Evolutionary conservation across 2,888 invertebrate species (phyloP).

Genomic region (Ectropis crepuscularia): DNA sequence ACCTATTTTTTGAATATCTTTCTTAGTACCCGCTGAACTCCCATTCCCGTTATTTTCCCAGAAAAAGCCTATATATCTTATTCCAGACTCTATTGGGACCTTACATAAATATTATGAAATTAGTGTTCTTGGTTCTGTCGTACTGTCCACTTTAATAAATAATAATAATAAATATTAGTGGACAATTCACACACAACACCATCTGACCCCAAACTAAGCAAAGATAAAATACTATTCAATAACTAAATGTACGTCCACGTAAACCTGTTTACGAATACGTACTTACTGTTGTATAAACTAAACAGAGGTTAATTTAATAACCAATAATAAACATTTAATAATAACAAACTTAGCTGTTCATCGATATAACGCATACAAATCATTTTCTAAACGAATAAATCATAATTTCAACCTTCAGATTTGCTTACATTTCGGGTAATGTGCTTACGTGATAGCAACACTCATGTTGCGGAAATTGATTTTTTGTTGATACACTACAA

Average conservation of each 20-base stretch:
- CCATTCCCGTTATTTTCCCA: too few species aligned
- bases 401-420: slow-evolving; percentile 10
- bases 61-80: too few species aligned
- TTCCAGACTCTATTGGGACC: too few species aligned
- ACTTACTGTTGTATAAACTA: neutral
- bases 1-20: too few species aligned
- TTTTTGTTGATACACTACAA: neutral
- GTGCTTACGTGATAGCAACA: slow-evolving; percentile 23
- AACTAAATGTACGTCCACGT: neutral
- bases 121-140: too few species aligned
- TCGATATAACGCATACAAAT: slow-evolving; percentile 13
- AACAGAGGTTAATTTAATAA: neutral
- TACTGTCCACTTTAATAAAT: too few species aligned
- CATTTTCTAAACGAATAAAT: slow-evolving; percentile 12
- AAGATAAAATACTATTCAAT: too few species aligned
- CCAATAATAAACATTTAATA: neutral
- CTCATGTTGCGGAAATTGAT: slow-evolving; percentile 8
- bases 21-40: too few species aligned
- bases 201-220: too few species aligned
- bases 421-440: slow-evolving; percentile 28
- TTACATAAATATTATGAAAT: too few species aligned
- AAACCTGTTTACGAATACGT: neutral
- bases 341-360: slow-evolving; percentile 15
- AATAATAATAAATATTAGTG: too few species aligned
- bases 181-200: too few species aligned